These are phyloP conservation scores for Thymelicus acteon DNA, from an alignment of 2,888 invertebrate genomes.

Conservation along the genomic window DNA sequence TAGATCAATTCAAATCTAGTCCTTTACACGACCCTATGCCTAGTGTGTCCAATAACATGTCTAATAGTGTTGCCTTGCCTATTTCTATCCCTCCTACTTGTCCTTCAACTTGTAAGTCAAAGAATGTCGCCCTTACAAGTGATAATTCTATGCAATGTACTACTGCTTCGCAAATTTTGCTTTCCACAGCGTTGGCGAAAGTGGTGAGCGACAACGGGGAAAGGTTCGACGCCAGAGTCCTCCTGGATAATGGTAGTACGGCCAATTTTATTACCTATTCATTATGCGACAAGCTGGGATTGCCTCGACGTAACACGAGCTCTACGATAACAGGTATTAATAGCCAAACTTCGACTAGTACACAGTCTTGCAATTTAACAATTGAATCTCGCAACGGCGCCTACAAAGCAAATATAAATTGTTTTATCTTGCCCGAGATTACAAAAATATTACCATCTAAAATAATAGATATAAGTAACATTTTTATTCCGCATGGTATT, in stretches of 20 bases:
- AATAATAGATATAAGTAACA: no score
- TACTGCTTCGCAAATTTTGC: constrained; percentile 4
- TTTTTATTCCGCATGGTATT: no score
- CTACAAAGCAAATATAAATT: no score
- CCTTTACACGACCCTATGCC: background rate
- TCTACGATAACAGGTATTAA: constrained; percentile 42
- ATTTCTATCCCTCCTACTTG: background rate
- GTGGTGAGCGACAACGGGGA: constrained; percentile 17
- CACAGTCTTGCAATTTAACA: no score
- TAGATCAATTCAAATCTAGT: constrained; percentile 3
- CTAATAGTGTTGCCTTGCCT: background rate
- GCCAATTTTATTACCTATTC: constrained; percentile 38
- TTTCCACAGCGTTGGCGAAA: constrained; percentile 45
- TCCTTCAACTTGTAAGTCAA: background rate
- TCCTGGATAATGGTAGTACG: constrained; percentile 39
- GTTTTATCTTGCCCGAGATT: no score
- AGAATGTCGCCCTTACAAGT: background rate
- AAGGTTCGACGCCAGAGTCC: background rate
- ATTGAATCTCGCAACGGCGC: no score
- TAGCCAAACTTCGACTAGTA: background rate
- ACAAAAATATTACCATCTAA: no score
- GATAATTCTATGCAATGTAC: background rate
- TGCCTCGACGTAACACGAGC: constrained; percentile 28
- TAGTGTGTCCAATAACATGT: background rate
- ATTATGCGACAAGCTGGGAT: constrained; percentile 36